Evolutionary conservation across 2,888 invertebrate genomes (phyloP).

Genomic region (Tyria jacobaeae): DNA sequence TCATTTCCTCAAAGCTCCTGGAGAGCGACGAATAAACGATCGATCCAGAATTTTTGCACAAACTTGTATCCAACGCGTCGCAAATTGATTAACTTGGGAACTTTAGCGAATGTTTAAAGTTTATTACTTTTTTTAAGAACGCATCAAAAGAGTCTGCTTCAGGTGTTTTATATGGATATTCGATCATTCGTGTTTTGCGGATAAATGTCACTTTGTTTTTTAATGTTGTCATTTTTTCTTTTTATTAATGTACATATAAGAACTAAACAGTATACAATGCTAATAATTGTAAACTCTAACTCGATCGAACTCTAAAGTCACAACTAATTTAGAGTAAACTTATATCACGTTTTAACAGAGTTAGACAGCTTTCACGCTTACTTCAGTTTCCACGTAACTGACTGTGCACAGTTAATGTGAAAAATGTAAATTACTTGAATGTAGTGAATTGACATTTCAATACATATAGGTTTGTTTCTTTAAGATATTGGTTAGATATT

Average conservation of each 20-base stretch:
- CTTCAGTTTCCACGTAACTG: not conserved
- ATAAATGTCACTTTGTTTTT: too few species aligned
- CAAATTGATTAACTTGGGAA: conserved; percentile 28
- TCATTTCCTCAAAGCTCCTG: conserved; percentile 25
- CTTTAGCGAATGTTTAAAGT: conserved; percentile 12
- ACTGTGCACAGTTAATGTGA: not conserved
- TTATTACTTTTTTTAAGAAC: conserved; percentile 7
- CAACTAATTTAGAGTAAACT: conserved; percentile 1
- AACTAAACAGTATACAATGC: too few species aligned
- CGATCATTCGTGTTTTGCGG: not conserved
- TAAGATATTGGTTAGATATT: too few species aligned
- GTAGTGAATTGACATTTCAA: not conserved
- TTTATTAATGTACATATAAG: too few species aligned
- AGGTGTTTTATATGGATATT: not conserved
- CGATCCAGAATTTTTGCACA: conserved; percentile 29
- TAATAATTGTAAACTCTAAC: too few species aligned
- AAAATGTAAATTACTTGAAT: not conserved
- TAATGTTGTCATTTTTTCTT: too few species aligned
- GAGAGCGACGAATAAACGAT: conserved; percentile 14
- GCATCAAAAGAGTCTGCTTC: not conserved
- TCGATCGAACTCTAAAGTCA: not conserved
- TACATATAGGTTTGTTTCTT: not conserved
- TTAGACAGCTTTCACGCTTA: not conserved
- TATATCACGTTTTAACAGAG: not conserved
- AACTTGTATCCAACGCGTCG: conserved; percentile 25